Evolutionary conservation across 2,888 invertebrate genomes (phyloP).

Genomic region (Parasteatoda lunata): DNA sequence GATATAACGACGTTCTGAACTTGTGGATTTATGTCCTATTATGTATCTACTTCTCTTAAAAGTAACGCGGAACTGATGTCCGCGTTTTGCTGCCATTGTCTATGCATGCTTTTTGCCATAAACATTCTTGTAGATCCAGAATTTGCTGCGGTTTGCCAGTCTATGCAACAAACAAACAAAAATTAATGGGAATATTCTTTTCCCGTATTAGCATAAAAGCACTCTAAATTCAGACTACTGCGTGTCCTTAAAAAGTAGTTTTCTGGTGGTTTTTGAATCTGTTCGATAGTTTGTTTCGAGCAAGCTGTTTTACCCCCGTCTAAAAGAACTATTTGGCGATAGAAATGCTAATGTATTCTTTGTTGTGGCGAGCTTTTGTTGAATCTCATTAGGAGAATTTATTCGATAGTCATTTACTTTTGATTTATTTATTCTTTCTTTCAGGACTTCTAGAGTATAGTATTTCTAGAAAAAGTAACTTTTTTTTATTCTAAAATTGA

Average conservation of each 20-base stretch:
- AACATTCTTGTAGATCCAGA: conserved; percentile 25
- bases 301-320: conserved; percentile 1
- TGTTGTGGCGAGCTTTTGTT: neutral
- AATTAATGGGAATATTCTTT: conserved; percentile 41
- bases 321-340: conserved; percentile 17
- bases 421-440: no score
- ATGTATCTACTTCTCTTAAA: conserved; percentile 50
- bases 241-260: conserved; percentile 3
- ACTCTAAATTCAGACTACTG: neutral
- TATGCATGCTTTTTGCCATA: conserved; percentile 41
- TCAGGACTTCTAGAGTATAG: no score
- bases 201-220: conserved; percentile 63
- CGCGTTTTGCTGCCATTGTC: conserved; percentile 32
- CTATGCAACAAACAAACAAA: neutral
- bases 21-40: conserved; percentile 61
- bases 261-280: conserved; percentile 9
- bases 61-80: conserved; percentile 36
- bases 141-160: conserved; percentile 32
- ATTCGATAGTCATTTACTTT: no score
- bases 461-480: no score
- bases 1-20: neutral
- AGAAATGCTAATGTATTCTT: conserved; percentile 33
- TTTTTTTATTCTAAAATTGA: no score
- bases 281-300: conserved; percentile 17
- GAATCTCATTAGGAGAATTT: no score